A percentile compares a stretch with the other conserved stretches of the same genome.
Evolutionary conservation across 2,888 invertebrate genomes (phyloP).

Genomic region (Ephialtes manifestator): DNA sequence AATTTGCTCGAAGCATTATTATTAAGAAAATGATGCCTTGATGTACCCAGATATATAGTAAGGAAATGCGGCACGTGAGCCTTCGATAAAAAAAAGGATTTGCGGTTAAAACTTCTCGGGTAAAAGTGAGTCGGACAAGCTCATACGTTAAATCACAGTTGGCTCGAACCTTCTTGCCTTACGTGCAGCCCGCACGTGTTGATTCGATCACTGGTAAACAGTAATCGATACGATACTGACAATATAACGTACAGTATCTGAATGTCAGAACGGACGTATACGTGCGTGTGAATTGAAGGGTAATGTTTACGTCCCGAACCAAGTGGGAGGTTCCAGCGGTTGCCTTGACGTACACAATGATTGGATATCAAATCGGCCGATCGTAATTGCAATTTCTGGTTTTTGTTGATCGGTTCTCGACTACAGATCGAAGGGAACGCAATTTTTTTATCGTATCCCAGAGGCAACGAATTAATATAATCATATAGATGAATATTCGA

Average conservation of each 20-base stretch:
- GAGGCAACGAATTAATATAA: not conserved
- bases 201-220: slow-evolving; percentile 45
- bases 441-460: not conserved
- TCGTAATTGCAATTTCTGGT: slow-evolving; percentile 50
- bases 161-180: slow-evolving; percentile 8
- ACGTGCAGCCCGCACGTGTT: slow-evolving; percentile 47
- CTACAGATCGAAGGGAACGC: not conserved
- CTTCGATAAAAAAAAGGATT: slow-evolving; percentile 5
- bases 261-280: slow-evolving; percentile 14
- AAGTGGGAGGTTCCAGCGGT: slow-evolving; percentile 33
- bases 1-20: slow-evolving; percentile 20
- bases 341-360: slow-evolving; percentile 43
- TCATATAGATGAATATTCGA: too few species aligned
- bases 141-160: slow-evolving; percentile 44
- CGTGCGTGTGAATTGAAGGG: slow-evolving; percentile 33
- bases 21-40: slow-evolving; percentile 14
- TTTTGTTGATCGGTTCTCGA: not conserved
- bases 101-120: slow-evolving; percentile 22
- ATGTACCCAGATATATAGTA: not conserved
- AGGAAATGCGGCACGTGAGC: not conserved
- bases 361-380: slow-evolving; percentile 65
- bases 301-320: slow-evolving; percentile 29
- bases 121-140: slow-evolving; percentile 9
- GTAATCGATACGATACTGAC: slow-evolving; percentile 45
- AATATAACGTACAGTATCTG: not conserved